These are phyloP conservation scores for Meteorus colon DNA, from an alignment of 2,888 invertebrate species.

Conservation along the genomic window DNA sequence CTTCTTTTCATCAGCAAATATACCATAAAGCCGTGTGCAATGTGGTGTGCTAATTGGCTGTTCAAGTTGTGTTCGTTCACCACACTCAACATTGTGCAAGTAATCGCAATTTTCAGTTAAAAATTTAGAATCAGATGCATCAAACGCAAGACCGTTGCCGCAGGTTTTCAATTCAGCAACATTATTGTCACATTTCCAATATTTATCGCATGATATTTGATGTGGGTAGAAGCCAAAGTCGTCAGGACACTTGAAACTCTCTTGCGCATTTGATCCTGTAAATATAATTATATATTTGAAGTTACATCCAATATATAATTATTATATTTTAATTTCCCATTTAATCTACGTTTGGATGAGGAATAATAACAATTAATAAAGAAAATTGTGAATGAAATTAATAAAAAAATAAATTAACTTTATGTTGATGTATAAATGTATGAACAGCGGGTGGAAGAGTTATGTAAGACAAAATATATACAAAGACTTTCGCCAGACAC, in stretches of 20 bases:
- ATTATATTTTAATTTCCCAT: background rate
- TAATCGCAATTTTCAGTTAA: constrained; percentile 96
- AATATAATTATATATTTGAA: constrained; percentile 26
- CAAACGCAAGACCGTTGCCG: constrained; percentile 95
- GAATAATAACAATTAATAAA: constrained; percentile 21
- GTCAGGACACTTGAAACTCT: constrained; percentile 93
- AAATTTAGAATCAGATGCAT: constrained; percentile 90
- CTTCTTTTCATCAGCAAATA: constrained; percentile 90
- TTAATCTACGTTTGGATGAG: background rate
- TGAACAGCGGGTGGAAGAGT: constrained; percentile 68
- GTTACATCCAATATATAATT: too few relatives aligned
- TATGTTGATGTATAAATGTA: constrained; percentile 24
- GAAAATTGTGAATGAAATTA: background rate
- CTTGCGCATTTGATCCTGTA: constrained; percentile 79
- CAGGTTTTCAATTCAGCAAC: constrained; percentile 92
- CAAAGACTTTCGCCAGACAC: constrained; percentile 72
- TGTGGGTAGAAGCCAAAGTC: constrained; percentile 97
- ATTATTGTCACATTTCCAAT: constrained; percentile 95
- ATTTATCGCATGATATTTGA: constrained; percentile 92
- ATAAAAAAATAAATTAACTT: constrained; percentile 7
- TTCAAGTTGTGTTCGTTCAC: constrained; percentile 89
- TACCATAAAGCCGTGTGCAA: constrained; percentile 91
- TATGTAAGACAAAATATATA: constrained; percentile 42
- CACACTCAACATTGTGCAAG: constrained; percentile 94
- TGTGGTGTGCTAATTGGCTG: constrained; percentile 89